Evolutionary conservation across 2,113 vertebrate species (phyloP).

Genomic region (Psophia crepitans): DNA sequence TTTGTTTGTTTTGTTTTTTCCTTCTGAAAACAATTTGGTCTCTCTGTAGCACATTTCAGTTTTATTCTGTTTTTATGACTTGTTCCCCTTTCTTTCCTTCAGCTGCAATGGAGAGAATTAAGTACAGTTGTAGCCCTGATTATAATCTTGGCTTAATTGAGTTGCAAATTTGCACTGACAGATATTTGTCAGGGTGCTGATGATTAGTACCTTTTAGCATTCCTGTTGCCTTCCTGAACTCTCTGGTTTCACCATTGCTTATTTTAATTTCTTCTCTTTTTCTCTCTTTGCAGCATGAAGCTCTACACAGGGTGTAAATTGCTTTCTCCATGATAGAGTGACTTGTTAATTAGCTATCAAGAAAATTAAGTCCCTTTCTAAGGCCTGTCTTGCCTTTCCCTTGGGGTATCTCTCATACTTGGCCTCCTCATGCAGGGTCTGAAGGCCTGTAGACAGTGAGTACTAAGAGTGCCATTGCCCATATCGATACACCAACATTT

Average conservation of each 20-base stretch:
- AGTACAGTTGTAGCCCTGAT: constrained; percentile 15
- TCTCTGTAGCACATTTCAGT: neutral
- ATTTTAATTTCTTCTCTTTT: neutral
- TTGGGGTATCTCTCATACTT: neutral
- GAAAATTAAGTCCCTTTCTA: neutral
- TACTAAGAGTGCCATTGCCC: neutral
- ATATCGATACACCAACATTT: accelerated
- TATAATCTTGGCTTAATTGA: constrained; percentile 32
- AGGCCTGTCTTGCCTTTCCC: neutral
- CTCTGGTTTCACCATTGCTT: neutral
- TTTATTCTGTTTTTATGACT: constrained; percentile 7
- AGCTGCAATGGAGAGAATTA: neutral
- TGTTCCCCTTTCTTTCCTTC: neutral
- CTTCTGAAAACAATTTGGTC: neutral
- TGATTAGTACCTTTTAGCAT: neutral
- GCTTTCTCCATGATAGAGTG: neutral
- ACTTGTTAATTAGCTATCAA: constrained; percentile 12
- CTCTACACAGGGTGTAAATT: neutral
- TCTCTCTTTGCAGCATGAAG: neutral
- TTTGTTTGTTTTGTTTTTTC: constrained; percentile 25
- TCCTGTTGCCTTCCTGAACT: neutral
- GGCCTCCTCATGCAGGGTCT: neutral
- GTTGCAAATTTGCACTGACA: constrained; percentile 40
- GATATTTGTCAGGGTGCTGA: neutral
- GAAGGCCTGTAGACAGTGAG: neutral